Conservation (phyloP, 2,888 invertebrate species). For the Drosophila neonasuta region DNA sequence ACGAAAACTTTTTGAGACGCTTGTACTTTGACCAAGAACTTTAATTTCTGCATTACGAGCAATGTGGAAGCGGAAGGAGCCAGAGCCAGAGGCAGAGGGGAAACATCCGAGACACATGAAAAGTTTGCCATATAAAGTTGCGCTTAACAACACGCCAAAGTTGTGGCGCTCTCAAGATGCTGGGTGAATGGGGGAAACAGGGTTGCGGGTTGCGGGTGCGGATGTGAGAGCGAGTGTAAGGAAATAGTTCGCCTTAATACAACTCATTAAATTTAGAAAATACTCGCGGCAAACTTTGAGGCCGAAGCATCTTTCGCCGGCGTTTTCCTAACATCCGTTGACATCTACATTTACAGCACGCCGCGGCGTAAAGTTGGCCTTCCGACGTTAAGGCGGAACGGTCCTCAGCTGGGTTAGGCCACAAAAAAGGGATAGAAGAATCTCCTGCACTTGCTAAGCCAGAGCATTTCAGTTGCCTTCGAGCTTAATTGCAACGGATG, state of each 20-base stretch:
- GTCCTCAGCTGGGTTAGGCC: constrained; percentile 25
- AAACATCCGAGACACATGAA: constrained; percentile 54
- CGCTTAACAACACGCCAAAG: constrained; percentile 66
- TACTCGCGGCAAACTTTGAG: constrained; percentile 63
- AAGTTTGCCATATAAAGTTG: constrained; percentile 70
- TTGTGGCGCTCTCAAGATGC: constrained; percentile 22
- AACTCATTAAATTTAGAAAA: constrained; percentile 77
- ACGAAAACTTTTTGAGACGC: constrained; percentile 65
- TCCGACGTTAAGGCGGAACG: background rate
- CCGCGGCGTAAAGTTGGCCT: constrained; percentile 55
- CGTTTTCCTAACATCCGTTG: constrained; percentile 66
- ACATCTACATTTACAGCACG: constrained; percentile 69
- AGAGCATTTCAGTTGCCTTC: constrained; percentile 53
- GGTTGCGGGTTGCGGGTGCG: background rate
- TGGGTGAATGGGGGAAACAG: background rate
- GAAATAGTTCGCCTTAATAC: constrained; percentile 65
- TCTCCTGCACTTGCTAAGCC: constrained; percentile 29
- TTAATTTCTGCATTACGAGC: constrained; percentile 71
- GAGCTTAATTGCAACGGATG: constrained; percentile 75
- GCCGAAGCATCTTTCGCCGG: constrained; percentile 45
- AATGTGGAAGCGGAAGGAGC: background rate
- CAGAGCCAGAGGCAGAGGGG: background rate
- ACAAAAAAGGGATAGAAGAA: constrained; percentile 10
- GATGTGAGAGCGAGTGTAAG: constrained; percentile 5
- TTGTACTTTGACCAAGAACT: constrained; percentile 73